These are phyloP conservation scores for Struthio camelus DNA, from an alignment of 2,113 vertebrate species.

Conservation along the genomic window DNA sequence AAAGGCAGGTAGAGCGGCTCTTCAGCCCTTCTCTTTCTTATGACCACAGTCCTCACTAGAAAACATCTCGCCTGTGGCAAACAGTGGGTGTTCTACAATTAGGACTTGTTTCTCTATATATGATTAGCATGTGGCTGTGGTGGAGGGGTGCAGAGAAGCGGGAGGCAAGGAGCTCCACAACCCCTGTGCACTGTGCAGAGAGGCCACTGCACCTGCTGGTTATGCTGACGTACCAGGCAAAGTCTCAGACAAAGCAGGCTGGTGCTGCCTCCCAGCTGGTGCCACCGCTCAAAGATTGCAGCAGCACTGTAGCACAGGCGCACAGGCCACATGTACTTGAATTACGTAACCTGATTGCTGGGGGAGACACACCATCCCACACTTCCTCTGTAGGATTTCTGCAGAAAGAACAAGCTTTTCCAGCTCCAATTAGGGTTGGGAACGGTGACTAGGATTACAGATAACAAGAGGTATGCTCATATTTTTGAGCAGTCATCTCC, in stretches of 20 bases:
- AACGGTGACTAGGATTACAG: background rate
- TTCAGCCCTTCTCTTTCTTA: background rate
- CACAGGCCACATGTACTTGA: background rate
- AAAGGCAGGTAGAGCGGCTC: slow-evolving; percentile 16
- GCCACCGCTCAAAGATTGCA: background rate
- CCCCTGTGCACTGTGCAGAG: background rate
- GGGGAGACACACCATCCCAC: background rate
- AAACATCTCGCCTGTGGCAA: background rate
- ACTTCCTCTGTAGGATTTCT: background rate
- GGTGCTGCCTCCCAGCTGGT: background rate
- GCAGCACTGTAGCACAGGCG: background rate
- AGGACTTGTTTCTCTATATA: background rate
- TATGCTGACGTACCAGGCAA: accelerated
- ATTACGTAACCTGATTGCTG: accelerated
- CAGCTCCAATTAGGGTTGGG: background rate
- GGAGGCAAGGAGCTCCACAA: background rate
- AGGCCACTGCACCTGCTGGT: background rate
- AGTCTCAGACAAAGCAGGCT: background rate
- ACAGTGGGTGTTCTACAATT: background rate
- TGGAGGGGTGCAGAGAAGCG: background rate
- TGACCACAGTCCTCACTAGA: background rate
- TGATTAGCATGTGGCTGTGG: background rate
- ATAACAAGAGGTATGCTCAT: accelerated
- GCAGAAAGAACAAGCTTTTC: background rate
- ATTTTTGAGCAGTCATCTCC: background rate